Conservation (phyloP, 2,888 invertebrate genomes). For the Troglohyphantes excavatus region DNA sequence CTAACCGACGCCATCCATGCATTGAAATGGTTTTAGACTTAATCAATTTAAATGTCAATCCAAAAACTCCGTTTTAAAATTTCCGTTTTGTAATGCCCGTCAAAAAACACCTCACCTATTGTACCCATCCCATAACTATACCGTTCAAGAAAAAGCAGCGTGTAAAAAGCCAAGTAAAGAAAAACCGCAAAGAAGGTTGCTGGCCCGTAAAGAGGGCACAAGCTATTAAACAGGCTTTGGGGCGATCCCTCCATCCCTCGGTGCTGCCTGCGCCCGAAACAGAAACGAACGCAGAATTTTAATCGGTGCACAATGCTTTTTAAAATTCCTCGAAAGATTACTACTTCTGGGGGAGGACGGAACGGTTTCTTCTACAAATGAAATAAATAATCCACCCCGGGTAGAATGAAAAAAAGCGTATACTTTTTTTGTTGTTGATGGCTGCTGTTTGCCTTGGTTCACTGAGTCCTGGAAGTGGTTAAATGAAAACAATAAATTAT, state of each 20-base stretch:
- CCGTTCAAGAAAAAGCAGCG: not conserved
- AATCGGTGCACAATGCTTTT: constrained; percentile 50
- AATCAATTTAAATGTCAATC: not conserved
- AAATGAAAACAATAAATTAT: constrained; percentile 28
- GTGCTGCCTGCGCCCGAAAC: too few species aligned
- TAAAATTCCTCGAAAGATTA: constrained; percentile 57
- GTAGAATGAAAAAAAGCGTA: too few species aligned
- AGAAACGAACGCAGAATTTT: constrained; percentile 64
- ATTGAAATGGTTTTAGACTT: constrained; percentile 3
- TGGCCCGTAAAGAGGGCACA: constrained; percentile 75
- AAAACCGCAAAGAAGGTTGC: constrained; percentile 43
- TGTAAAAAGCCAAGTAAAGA: constrained; percentile 9
- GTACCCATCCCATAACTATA: not conserved
- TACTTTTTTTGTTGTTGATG: not conserved
- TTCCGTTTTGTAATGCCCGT: too few species aligned
- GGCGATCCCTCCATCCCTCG: constrained; percentile 11
- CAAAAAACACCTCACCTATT: not conserved
- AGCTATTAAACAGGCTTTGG: constrained; percentile 8
- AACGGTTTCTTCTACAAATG: not conserved
- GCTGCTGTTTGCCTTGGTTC: constrained; percentile 20
- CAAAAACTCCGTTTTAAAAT: not conserved
- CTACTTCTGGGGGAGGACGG: not conserved
- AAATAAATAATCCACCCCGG: not conserved
- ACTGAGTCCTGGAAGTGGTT: constrained; percentile 9
- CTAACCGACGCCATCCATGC: constrained; percentile 2